phyloP scores from a whole-genome alignment of 2,113 vertebrate genomes.

The Urocolius indicus region DNA sequence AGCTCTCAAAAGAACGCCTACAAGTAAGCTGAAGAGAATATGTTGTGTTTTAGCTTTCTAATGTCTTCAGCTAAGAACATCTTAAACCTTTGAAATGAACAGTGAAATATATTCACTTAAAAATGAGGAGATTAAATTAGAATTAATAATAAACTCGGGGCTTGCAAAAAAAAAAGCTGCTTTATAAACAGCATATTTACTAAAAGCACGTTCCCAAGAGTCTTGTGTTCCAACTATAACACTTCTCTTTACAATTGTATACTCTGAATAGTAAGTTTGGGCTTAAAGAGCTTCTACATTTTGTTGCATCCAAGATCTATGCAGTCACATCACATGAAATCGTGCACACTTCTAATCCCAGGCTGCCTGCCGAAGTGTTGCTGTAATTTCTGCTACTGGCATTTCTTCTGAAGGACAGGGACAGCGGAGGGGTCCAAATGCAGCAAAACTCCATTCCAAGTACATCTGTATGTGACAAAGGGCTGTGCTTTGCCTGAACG shows the following conservation, averaged over 20 bases:
- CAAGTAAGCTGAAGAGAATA: constrained; percentile 8
- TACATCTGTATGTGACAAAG: not conserved
- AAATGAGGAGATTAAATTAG: not conserved
- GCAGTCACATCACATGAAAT: not conserved
- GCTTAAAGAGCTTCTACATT: not conserved
- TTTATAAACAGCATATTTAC: not conserved
- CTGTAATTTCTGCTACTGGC: not conserved
- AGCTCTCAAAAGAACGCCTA: not conserved
- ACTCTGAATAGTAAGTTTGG: not conserved
- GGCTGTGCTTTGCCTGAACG: not conserved
- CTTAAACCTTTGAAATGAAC: not conserved
- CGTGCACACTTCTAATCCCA: not conserved
- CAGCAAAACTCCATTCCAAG: not conserved
- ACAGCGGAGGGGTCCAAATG: not conserved
- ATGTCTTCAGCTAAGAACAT: not conserved
- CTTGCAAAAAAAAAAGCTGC: not conserved
- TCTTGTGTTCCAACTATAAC: not conserved
- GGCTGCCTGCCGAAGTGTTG: not conserved
- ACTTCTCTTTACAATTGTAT: not conserved
- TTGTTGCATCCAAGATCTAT: not conserved
- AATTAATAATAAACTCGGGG: not conserved
- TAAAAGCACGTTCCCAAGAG: not conserved
- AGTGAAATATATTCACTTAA: not conserved
- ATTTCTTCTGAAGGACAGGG: not conserved
- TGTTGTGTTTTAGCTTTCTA: constrained; percentile 35